Evolutionary conservation across 2,113 vertebrate genomes (phyloP).

Genomic region (Suncus etruscus): DNA sequence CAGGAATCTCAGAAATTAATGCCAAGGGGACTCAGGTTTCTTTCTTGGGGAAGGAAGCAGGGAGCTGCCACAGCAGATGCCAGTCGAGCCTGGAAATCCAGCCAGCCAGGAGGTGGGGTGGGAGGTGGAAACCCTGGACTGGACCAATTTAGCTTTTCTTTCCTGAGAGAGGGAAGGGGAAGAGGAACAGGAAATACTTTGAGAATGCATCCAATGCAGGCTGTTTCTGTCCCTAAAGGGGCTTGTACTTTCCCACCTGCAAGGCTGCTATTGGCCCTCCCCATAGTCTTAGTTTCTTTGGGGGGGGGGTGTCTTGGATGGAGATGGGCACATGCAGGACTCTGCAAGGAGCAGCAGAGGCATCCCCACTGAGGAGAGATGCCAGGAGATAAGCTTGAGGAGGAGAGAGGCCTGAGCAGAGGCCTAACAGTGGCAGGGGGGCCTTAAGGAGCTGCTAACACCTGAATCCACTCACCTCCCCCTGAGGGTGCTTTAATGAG

Average conservation of each 20-base stretch:
- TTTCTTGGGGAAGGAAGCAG: not conserved
- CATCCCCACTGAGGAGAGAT: not conserved
- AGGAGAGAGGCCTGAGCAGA: conserved; percentile 30
- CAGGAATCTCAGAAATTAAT: conserved; percentile 78
- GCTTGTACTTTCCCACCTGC: not conserved
- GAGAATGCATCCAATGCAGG: too few relatives aligned
- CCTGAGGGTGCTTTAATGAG: conserved; percentile 87
- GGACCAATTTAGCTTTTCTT: too few relatives aligned
- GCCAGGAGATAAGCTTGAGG: conserved; percentile 44
- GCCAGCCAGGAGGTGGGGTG: not conserved
- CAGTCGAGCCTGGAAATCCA: conserved; percentile 34
- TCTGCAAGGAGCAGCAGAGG: too few relatives aligned
- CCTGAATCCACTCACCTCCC: conserved; percentile 84
- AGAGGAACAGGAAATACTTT: not conserved
- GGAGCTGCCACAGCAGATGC: conserved; percentile 27
- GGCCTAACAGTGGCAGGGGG: conserved; percentile 69
- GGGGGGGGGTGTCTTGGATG: not conserved
- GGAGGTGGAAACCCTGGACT: not conserved
- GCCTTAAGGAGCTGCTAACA: conserved; percentile 71
- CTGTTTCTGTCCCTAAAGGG: not conserved
- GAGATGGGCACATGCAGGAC: not conserved
- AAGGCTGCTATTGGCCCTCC: too few relatives aligned
- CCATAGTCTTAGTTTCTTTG: too few relatives aligned
- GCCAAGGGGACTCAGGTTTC: conserved; percentile 65
- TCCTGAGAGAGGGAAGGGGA: too few relatives aligned